Percentiles rank a stretch among this genome's conserved stretches.
Conservation (phyloP, 2,888 invertebrate genomes). For the Pinctada fucata region DNA sequence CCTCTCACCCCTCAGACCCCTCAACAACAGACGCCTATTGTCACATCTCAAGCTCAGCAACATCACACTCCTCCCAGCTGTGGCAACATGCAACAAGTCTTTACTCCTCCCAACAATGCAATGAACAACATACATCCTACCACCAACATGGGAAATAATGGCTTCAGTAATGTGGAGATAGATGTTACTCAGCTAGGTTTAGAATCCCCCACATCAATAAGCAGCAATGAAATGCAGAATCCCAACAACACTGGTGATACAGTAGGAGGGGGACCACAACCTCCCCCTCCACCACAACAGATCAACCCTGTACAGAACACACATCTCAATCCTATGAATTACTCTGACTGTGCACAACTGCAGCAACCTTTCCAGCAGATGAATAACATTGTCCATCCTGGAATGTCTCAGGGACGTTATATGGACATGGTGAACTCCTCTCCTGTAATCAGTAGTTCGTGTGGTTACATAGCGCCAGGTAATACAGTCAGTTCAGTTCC, state of each 20-base stretch:
- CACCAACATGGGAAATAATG: slow-evolving; percentile 49
- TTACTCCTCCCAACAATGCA: slow-evolving; percentile 47
- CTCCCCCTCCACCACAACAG: slow-evolving; percentile 62
- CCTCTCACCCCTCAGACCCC: slow-evolving; percentile 51
- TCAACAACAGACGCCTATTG: slow-evolving; percentile 47
- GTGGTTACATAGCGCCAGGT: slow-evolving; percentile 20
- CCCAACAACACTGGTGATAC: slow-evolving; percentile 81
- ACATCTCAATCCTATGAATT: slow-evolving; percentile 52
- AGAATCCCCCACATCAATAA: slow-evolving; percentile 92
- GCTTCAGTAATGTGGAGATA: slow-evolving; percentile 81
- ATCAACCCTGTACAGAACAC: slow-evolving; percentile 38
- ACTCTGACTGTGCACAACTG: slow-evolving; percentile 74
- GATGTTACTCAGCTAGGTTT: slow-evolving; percentile 89
- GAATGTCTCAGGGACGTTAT: slow-evolving; percentile 46
- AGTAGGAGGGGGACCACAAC: slow-evolving; percentile 79
- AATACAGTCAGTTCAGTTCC: slow-evolving; percentile 24
- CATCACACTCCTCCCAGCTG: slow-evolving; percentile 51
- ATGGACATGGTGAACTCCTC: slow-evolving; percentile 59
- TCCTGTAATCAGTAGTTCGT: slow-evolving; percentile 30
- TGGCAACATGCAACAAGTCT: slow-evolving; percentile 41
- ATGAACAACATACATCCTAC: slow-evolving; percentile 50
- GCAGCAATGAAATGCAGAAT: slow-evolving; percentile 85
- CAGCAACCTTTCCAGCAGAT: slow-evolving; percentile 47
- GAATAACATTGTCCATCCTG: neutral
- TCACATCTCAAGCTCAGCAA: slow-evolving; percentile 50